Conservation (phyloP, 1,140 invertebrate species). For the Scaptomyza montana region DNA sequence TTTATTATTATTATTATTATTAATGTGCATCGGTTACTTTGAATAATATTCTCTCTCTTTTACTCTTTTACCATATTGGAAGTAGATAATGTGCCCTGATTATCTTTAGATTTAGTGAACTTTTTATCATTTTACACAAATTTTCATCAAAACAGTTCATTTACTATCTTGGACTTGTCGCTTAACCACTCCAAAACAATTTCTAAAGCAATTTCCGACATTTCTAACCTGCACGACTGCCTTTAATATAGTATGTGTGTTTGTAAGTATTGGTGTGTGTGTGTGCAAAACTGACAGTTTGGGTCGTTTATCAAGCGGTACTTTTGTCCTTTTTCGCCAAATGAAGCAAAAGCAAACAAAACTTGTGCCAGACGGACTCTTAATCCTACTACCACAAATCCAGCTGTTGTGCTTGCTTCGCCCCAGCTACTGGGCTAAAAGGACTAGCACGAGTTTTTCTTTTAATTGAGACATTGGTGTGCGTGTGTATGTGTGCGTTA, state of each 20-base stretch:
- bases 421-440: conserved; percentile 39
- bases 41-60: no score
- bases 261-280: conserved; percentile 17
- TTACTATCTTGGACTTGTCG: background rate
- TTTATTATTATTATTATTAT: no score
- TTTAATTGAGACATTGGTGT: conserved; percentile 78
- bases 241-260: conserved; percentile 2
- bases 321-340: conserved; percentile 46
- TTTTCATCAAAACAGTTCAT: background rate
- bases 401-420: conserved; percentile 20
- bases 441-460: conserved; percentile 64
- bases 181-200: background rate
- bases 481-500: no score
- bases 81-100: no score
- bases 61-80: no score
- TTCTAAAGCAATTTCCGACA: conserved; percentile 1
- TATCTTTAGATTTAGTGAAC: background rate
- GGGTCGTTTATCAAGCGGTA: conserved; percentile 44
- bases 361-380: conserved; percentile 49
- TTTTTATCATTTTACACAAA: background rate
- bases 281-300: conserved; percentile 24
- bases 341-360: conserved; percentile 78
- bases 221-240: conserved; percentile 12
- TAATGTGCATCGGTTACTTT: no score
- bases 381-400: conserved; percentile 33